Evolutionary conservation across 2,113 vertebrate species (phyloP).

Genomic region (Pollimyrus isidori): DNA sequence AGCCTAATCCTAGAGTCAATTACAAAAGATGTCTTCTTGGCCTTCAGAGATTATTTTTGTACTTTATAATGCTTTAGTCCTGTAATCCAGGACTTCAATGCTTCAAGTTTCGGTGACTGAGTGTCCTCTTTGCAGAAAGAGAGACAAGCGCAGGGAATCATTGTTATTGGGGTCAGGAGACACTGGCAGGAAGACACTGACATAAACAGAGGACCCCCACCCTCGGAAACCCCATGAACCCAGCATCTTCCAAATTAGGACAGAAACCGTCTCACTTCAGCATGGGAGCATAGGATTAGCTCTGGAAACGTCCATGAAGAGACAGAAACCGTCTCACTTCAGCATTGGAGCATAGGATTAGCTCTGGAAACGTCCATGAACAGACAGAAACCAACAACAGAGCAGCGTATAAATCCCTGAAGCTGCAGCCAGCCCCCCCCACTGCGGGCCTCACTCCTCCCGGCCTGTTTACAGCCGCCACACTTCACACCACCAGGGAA

Average conservation of each 20-base stretch:
- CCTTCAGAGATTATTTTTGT: neutral
- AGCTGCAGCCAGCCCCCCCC: neutral
- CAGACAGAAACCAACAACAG: neutral
- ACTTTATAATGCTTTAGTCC: neutral
- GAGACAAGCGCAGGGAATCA: neutral
- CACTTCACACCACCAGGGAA: neutral
- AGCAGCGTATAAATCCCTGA: neutral
- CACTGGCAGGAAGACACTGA: neutral
- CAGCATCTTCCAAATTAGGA: neutral
- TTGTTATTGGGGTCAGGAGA: neutral
- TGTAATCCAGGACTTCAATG: neutral
- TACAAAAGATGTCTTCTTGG: neutral
- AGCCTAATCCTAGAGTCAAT: neutral
- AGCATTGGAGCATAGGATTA: neutral
- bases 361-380: neutral
- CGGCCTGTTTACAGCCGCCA: neutral
- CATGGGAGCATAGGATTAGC: neutral
- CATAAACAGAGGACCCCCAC: neutral
- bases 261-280: neutral
- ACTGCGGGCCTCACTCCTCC: neutral
- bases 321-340: neutral
- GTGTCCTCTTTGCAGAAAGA: neutral
- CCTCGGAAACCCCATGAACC: neutral
- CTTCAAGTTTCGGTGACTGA: neutral
- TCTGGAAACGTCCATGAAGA: neutral